Base-by-base conservation (phyloP, 1,140 invertebrate species). In the Oppia nitens region DNA sequence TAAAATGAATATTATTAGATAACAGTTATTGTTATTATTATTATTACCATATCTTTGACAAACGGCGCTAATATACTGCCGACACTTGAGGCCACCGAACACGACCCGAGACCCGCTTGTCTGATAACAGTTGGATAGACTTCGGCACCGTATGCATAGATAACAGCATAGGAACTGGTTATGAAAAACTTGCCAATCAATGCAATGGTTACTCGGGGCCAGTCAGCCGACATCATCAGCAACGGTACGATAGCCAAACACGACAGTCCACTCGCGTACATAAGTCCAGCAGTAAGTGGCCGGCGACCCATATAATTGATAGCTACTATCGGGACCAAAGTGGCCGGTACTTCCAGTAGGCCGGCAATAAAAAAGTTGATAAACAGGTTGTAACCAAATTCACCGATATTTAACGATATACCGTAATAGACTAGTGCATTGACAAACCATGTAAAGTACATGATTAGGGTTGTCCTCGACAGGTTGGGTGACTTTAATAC, bases 111-210 rank as follows among this genome's bases (percentile, higher is more conserved):
- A 0, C 79, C 87, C 0, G 85, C 84, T 66, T 84, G 87, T 56
- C 87, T 74, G 45, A 90, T 79, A 6, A 84, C 79, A 1, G 89
- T 93, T 4, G 89, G 88, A 65, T 88, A 89, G 2, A 89, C 68
- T 72, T 94, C 88, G 1, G 87, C 86, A 0, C 87, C 88, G 68
- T 89, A 92, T 64, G 91, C 87, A 65, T 90, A 92, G 57, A 89
- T 81, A 4, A 88, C 82, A 40, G 84, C 84, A 72, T 91, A 92
- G 0, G 86, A 85, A 47, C 83, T 82, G 9, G 87, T 83, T 28
- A 90, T 85, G 61, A 84, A 81, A 40, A 87, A 78, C 71, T 89
- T 90, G 0, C 87, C 87, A 2, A 82, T 65, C 47, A 80, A 75
- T 4, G 76, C 73, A 3, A 84, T 76, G 0, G 77, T 68, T 20